Conservation (phyloP, 2,888 invertebrate genomes). For the Oscheius sp. region DNA sequence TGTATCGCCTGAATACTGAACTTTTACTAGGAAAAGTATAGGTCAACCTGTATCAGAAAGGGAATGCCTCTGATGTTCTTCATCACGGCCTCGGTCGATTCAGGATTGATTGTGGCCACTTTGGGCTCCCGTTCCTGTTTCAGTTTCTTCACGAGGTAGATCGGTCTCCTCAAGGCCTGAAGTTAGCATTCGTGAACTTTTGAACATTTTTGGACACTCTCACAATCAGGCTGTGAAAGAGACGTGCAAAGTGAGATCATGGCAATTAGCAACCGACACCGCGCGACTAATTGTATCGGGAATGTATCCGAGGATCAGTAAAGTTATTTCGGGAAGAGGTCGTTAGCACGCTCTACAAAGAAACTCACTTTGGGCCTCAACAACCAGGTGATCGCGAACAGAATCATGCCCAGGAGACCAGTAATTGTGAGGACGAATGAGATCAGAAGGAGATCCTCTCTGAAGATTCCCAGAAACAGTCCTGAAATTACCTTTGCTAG, state of each 20-base stretch:
- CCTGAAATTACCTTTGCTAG: constrained; percentile 35
- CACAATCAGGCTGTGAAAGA: neutral
- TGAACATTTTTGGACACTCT: neutral
- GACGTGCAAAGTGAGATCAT: constrained; percentile 31
- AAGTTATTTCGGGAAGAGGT: neutral
- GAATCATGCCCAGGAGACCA: constrained; percentile 58
- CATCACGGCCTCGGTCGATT: constrained; percentile 66
- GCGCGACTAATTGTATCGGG: constrained; percentile 30
- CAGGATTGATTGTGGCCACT: constrained; percentile 55
- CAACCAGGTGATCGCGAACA: constrained; percentile 56
- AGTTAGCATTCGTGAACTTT: neutral
- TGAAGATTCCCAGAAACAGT: constrained; percentile 51
- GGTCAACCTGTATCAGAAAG: constrained; percentile 65
- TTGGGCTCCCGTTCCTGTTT: constrained; percentile 45
- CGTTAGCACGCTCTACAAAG: too few relatives aligned
- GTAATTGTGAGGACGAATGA: constrained; percentile 49
- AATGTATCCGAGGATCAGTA: too few relatives aligned
- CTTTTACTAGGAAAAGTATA: neutral
- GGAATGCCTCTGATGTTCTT: constrained; percentile 69
- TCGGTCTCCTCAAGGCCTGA: constrained; percentile 26
- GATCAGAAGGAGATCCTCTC: constrained; percentile 50
- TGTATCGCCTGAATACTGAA: constrained; percentile 64
- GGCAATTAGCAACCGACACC: constrained; percentile 33
- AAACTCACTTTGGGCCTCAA: constrained; percentile 51
- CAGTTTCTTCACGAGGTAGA: constrained; percentile 33